Percentiles rank a stretch among this genome's conserved stretches.
Conservation (phyloP, 37 sponge, comb jelly and placozoan species). For the Oopsacas minuta region DNA sequence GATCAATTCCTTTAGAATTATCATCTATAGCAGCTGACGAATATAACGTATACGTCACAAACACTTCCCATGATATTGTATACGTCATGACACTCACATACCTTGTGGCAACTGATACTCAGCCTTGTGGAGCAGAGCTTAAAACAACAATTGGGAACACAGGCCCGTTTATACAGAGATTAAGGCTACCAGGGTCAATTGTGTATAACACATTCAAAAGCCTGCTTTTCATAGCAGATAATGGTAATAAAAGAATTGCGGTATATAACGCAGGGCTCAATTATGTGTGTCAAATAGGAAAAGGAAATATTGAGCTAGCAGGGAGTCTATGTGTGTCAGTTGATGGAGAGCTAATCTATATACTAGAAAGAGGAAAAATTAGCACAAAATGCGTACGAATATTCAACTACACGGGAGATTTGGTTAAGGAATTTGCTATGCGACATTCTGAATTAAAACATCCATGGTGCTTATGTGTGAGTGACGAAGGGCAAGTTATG, state of each 20-base stretch:
- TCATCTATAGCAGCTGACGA: neutral
- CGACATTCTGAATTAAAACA: constrained; percentile 2
- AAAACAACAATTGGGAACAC: neutral
- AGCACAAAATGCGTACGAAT: neutral
- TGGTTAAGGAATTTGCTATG: neutral
- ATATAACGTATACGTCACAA: neutral
- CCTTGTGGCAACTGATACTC: neutral
- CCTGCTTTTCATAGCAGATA: neutral
- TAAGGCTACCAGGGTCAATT: neutral
- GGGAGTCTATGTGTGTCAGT: neutral
- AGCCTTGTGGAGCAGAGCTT: neutral
- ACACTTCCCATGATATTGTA: neutral
- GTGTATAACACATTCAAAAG: neutral
- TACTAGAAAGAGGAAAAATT: neutral
- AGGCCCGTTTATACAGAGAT: neutral
- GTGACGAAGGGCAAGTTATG: neutral
- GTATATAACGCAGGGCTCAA: neutral
- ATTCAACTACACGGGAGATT: neutral
- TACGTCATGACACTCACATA: neutral
- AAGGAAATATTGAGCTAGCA: neutral
- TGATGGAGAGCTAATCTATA: neutral
- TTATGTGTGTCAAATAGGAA: neutral
- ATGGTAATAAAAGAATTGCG: neutral
- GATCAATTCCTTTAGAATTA: neutral
- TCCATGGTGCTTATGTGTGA: neutral